Conservation (phyloP, 2,113 vertebrate genomes). For the Cyprinodon variegatus region DNA sequence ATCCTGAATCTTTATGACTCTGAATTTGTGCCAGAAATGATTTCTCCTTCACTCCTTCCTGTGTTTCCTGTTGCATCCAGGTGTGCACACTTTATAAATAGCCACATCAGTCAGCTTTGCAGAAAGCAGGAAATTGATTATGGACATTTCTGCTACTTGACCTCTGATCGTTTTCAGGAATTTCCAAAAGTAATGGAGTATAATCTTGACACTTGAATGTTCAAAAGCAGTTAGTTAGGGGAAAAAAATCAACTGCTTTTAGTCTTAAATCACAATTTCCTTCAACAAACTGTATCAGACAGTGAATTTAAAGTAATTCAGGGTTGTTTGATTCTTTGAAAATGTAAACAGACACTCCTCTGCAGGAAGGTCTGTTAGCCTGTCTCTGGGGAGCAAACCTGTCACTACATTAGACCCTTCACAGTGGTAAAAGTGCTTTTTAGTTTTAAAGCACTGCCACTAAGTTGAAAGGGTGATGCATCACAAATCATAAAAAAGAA, state of each 20-base stretch:
- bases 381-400: not conserved
- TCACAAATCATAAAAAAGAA: not conserved
- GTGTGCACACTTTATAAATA: conserved; percentile 22
- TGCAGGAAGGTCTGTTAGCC: too few relatives aligned
- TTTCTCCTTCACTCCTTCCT: conserved; percentile 1
- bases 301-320: not conserved
- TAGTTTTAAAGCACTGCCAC: not conserved
- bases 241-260: not conserved
- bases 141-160: not conserved
- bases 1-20: not conserved
- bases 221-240: not conserved
- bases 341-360: not conserved
- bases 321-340: not conserved
- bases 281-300: not conserved
- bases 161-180: not conserved
- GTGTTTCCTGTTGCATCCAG: conserved; percentile 18
- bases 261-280: not conserved
- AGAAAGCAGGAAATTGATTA: conserved; percentile 16
- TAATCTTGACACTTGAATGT: not conserved
- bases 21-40: not conserved
- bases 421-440: not conserved
- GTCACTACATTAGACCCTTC: not conserved
- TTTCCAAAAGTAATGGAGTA: not conserved
- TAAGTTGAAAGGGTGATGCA: not conserved
- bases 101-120: conserved; percentile 5